Conservation (phyloP, 1,140 invertebrate genomes). For the Heterodera schachtii region DNA sequence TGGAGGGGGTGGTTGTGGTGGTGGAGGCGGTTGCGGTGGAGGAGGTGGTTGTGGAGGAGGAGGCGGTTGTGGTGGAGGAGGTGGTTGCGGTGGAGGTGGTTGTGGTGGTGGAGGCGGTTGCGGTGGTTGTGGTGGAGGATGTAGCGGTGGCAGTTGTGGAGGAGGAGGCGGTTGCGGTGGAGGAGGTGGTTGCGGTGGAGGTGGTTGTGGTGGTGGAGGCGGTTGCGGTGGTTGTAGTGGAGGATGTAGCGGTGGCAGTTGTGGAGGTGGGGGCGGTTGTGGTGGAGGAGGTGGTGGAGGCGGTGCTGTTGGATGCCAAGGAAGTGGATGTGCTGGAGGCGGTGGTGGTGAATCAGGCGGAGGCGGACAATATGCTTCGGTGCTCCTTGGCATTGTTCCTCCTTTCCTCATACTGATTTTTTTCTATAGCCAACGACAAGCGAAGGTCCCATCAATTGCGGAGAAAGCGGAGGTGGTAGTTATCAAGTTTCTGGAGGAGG, state of each 20-base stretch:
- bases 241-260: not conserved
- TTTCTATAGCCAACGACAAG: not conserved
- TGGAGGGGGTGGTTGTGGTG: not conserved
- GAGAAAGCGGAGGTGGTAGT: not conserved
- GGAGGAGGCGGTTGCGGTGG: not conserved
- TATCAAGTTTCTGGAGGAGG: constrained; percentile 13
- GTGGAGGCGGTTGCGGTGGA: not conserved
- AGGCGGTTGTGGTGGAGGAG: too few relatives aligned
- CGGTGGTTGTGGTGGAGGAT: not conserved
- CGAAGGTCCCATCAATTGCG: not conserved
- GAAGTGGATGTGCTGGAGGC: not conserved
- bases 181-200: not conserved
- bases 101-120: not conserved
- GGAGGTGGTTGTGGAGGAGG: not conserved
- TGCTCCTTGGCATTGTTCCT: not conserved
- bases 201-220: not conserved
- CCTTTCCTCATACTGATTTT: not conserved
- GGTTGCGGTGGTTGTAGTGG: not conserved
- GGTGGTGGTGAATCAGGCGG: constrained; percentile 6
- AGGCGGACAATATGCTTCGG: not conserved
- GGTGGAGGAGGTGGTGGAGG: not conserved
- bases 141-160: not conserved
- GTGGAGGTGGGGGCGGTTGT: not conserved
- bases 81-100: not conserved
- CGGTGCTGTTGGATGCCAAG: not conserved